Evolutionary conservation across 2,797 vertebrate species (phyloP).

Genomic region (Myotis vivesi): DNA sequence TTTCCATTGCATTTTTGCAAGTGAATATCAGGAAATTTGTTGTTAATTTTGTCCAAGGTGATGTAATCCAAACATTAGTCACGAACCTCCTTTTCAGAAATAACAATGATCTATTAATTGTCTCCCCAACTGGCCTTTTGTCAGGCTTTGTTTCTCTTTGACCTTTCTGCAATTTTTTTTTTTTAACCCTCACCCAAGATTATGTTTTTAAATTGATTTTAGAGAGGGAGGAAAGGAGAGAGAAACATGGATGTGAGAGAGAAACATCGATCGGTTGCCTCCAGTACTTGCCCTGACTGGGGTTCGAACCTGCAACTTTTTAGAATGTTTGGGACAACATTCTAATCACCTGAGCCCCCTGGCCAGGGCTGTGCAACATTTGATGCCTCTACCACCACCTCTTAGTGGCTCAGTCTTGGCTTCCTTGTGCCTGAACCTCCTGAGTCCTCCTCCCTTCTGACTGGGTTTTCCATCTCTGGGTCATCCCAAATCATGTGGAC

Average conservation of each 20-base stretch:
- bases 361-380: background rate
- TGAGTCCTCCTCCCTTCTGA: background rate
- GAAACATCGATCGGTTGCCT: background rate
- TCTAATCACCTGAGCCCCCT: background rate
- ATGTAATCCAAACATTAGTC: slow-evolving; percentile 73
- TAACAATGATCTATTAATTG: slow-evolving; percentile 60
- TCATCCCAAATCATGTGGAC: background rate
- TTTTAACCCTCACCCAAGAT: background rate
- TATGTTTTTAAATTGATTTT: background rate
- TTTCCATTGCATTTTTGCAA: slow-evolving; percentile 54
- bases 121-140: background rate
- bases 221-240: background rate
- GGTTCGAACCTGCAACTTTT: background rate
- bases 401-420: slow-evolving; percentile 50
- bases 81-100: slow-evolving; percentile 51
- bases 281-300: background rate
- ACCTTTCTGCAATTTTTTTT: background rate
- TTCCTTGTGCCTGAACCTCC: background rate
- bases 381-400: background rate
- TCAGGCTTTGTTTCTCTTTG: slow-evolving; percentile 21
- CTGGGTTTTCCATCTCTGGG: background rate
- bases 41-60: slow-evolving; percentile 71
- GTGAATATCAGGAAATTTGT: slow-evolving; percentile 68
- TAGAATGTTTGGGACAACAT: background rate
- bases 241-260: background rate